phyloP scores from a whole-genome alignment of 1,140 invertebrate genomes.

The Drosophila lowei region DNA sequence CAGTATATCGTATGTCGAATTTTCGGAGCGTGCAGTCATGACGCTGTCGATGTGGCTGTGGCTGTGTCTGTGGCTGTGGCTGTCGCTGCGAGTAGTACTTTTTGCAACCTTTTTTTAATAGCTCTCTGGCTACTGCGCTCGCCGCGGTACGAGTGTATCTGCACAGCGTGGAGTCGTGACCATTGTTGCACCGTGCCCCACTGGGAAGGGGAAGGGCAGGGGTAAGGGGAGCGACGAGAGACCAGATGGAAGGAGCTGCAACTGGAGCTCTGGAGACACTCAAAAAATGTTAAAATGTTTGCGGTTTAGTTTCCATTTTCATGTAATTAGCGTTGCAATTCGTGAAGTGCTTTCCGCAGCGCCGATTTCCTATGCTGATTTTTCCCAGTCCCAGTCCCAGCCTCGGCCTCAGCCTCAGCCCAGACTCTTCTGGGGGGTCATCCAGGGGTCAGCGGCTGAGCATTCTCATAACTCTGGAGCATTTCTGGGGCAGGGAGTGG shows the following conservation, averaged over 20 bases:
- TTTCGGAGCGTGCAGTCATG: constrained; percentile 79
- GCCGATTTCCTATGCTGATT: constrained; percentile 59
- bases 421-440: constrained; percentile 36
- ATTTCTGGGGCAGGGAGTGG: constrained; percentile 2
- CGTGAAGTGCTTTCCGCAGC: constrained; percentile 66
- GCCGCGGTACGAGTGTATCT: constrained; percentile 8
- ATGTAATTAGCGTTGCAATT: constrained; percentile 78
- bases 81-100: constrained; percentile 16
- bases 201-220: background rate
- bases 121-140: constrained; percentile 33
- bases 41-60: constrained; percentile 53
- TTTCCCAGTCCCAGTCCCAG: constrained; percentile 14
- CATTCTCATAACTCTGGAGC: constrained; percentile 32
- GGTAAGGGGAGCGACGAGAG: constrained; percentile 10
- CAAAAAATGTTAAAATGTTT: constrained; percentile 48
- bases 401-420: constrained; percentile 18
- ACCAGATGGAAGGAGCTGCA: constrained; percentile 19
- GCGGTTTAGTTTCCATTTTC: constrained; percentile 59
- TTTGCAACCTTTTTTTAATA: constrained; percentile 56
- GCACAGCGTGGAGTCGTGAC: constrained; percentile 66
- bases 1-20: constrained; percentile 75
- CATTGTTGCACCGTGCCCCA: constrained; percentile 58
- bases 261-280: constrained; percentile 36
- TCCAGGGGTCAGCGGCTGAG: constrained; percentile 22
- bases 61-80: constrained; percentile 4